Conservation (phyloP, 1,140 invertebrate genomes). For the Sarcophaga bullata region DNA sequence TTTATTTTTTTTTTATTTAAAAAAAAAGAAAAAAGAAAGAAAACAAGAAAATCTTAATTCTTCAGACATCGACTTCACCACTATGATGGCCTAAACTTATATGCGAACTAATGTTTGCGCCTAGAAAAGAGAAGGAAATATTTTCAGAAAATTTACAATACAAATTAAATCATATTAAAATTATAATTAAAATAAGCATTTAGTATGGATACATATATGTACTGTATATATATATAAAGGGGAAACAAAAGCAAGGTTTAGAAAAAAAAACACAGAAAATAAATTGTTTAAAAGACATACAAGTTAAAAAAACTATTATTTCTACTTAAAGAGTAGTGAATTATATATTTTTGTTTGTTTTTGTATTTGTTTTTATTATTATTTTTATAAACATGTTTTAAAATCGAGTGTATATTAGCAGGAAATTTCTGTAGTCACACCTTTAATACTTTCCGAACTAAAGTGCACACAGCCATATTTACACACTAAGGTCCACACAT, state of each 20-base stretch:
- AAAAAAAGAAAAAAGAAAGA: too few relatives aligned
- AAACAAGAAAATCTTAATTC: too few relatives aligned
- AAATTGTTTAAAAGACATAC: not conserved
- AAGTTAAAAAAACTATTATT: constrained; percentile 10
- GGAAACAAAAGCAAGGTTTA: not conserved
- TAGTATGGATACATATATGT: too few relatives aligned
- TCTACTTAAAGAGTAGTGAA: constrained; percentile 7
- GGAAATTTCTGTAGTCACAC: constrained; percentile 61
- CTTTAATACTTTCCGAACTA: constrained; percentile 72
- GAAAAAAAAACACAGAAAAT: not conserved
- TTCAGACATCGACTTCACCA: too few relatives aligned
- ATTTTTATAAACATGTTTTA: constrained; percentile 27
- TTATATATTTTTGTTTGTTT: not conserved
- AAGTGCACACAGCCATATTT: constrained; percentile 85
- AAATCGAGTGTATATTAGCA: constrained; percentile 56
- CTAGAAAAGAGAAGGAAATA: too few relatives aligned
- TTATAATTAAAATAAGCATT: too few relatives aligned
- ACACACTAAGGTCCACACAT: constrained; percentile 94
- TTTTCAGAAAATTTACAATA: too few relatives aligned
- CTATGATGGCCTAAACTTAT: too few relatives aligned
- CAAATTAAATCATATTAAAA: too few relatives aligned
- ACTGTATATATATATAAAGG: not conserved
- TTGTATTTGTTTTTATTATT: constrained; percentile 6
- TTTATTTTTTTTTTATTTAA: too few relatives aligned
- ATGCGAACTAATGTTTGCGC: too few relatives aligned